Evolutionary conservation across 2,797 vertebrate genomes (phyloP).

Genomic region (Chiloscyllium punctatum): DNA sequence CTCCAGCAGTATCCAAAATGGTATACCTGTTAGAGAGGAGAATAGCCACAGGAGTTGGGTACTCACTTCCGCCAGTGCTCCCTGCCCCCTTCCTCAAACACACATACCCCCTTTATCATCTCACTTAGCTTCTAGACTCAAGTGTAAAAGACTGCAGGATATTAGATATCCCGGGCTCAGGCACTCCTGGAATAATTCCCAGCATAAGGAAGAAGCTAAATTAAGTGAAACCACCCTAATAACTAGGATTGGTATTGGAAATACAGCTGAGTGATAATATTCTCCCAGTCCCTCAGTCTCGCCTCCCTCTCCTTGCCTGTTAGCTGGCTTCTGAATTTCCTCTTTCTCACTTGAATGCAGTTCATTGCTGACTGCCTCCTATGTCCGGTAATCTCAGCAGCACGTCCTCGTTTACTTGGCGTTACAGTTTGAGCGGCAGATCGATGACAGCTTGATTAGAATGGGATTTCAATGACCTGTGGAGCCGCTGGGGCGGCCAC

Average conservation of each 20-base stretch:
- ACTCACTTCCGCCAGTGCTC: too few relatives aligned
- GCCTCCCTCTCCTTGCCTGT: too few relatives aligned
- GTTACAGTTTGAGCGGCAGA: background rate
- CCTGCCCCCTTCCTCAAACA: constrained; percentile 36
- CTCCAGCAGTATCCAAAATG: too few relatives aligned
- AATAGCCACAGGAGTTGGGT: too few relatives aligned
- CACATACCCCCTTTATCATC: background rate
- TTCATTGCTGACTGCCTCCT: background rate
- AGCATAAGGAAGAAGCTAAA: background rate
- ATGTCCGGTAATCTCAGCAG: background rate
- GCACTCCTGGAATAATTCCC: background rate
- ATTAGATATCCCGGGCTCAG: background rate
- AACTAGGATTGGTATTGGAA: background rate
- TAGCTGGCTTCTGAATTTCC: background rate
- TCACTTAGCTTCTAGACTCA: background rate
- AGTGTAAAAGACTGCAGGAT: background rate
- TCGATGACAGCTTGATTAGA: background rate
- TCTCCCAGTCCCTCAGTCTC: too few relatives aligned
- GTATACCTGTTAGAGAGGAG: too few relatives aligned
- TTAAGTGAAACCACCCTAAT: background rate
- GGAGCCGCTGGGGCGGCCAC: background rate
- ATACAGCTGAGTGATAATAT: background rate
- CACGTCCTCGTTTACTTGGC: background rate
- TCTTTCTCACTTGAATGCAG: background rate
- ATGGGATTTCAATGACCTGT: background rate